Conservation (phyloP, 2,113 vertebrate genomes). For the Podocnemis expansa region DNA sequence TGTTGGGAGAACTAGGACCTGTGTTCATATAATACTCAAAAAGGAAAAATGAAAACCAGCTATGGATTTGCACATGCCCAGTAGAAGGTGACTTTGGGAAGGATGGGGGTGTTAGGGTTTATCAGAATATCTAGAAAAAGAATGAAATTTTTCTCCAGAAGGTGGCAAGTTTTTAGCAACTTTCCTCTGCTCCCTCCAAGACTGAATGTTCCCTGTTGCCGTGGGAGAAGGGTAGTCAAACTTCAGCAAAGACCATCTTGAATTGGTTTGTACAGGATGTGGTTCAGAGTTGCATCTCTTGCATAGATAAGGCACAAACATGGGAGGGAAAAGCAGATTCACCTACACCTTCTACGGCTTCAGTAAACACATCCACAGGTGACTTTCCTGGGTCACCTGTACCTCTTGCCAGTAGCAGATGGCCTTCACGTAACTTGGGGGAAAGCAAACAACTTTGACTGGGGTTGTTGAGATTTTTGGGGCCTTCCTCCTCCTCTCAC, state of each 20-base stretch:
- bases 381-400: neutral
- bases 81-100: conserved; percentile 12
- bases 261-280: rapidly evolving
- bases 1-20: neutral
- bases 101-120: neutral
- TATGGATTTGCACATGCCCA: neutral
- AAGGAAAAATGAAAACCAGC: neutral
- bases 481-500: neutral
- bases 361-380: neutral
- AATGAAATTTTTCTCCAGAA: neutral
- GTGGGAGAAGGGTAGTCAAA: neutral
- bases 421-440: neutral
- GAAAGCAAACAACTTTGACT: neutral
- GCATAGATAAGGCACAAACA: neutral
- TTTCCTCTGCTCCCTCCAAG: neutral
- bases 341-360: rapidly evolving
- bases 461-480: neutral
- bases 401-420: neutral
- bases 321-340: neutral
- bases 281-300: neutral
- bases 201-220: neutral
- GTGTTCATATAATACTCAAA: conserved; percentile 20
- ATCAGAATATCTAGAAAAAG: conserved; percentile 2
- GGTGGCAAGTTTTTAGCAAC: conserved; percentile 6
- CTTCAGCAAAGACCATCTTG: neutral